phyloP scores from a whole-genome alignment of 2,888 invertebrate genomes.

The Nineta flava region DNA sequence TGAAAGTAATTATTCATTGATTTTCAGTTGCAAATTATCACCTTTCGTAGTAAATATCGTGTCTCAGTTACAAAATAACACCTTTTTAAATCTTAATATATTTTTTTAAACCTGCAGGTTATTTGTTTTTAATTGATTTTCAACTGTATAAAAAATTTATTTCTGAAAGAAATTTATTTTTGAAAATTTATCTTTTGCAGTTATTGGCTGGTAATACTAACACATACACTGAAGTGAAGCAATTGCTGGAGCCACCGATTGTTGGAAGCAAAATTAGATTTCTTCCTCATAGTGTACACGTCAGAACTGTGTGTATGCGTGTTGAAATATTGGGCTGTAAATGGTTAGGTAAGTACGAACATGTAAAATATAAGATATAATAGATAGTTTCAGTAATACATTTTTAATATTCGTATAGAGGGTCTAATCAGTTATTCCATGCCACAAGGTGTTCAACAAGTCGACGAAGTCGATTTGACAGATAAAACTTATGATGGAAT shows the following conservation, averaged over 20 bases:
- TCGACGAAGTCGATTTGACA: constrained; percentile 57
- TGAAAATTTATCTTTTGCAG: constrained; percentile 35
- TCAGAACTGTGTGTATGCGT: constrained; percentile 65
- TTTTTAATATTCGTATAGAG: constrained; percentile 33
- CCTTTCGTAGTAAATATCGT: no score
- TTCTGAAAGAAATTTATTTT: no score
- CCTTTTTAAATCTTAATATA: no score
- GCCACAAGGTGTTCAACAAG: constrained; percentile 54
- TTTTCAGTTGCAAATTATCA: no score
- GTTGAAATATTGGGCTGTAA: constrained; percentile 67
- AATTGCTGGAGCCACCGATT: constrained; percentile 56
- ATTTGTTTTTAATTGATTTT: no score
- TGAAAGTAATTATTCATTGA: no score
- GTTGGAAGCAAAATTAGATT: constrained; percentile 62
- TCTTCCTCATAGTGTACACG: constrained; percentile 61
- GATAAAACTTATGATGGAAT: constrained; percentile 67
- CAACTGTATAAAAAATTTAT: no score
- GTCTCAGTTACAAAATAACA: no score
- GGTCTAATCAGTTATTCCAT: constrained; percentile 64
- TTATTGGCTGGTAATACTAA: constrained; percentile 64
- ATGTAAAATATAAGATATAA: no score
- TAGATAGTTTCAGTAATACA: no score
- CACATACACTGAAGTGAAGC: constrained; percentile 58
- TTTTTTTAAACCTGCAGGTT: no score
- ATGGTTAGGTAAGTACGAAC: constrained; percentile 48